These are phyloP conservation scores for Brachionichthys hirsutus DNA, from an alignment of 2,113 vertebrate species.

Conservation along the genomic window DNA sequence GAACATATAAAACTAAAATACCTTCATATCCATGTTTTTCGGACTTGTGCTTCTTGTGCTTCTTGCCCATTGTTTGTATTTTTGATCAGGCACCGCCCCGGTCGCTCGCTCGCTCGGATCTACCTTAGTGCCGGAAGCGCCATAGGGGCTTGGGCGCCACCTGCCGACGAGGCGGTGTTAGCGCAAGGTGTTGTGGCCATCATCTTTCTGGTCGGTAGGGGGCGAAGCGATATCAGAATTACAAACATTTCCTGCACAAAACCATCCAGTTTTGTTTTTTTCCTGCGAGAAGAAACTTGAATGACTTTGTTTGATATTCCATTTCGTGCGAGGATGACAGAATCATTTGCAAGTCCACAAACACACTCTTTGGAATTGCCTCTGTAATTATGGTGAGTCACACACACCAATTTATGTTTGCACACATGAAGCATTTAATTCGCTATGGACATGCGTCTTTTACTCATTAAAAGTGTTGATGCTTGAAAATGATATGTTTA, in stretches of 20 bases:
- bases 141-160: not conserved
- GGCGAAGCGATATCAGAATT: slow-evolving; percentile 21
- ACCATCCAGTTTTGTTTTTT: too few species aligned
- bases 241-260: not conserved
- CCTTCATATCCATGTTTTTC: slow-evolving; percentile 90
- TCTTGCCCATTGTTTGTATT: slow-evolving; percentile 88
- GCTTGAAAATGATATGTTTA: too few species aligned
- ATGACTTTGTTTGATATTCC: too few species aligned
- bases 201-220: slow-evolving; percentile 27
- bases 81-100: not conserved
- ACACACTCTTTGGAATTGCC: too few species aligned
- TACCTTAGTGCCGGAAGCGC: slow-evolving; percentile 25
- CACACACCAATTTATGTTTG: too few species aligned
- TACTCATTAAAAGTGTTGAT: too few species aligned
- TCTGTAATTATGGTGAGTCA: too few species aligned
- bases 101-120: not conserved
- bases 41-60: slow-evolving; percentile 94
- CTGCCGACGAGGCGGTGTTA: slow-evolving; percentile 24
- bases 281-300: too few species aligned
- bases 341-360: too few species aligned
- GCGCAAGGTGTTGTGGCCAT: fast-evolving
- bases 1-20: slow-evolving; percentile 41
- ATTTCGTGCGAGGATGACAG: too few species aligned
- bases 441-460: too few species aligned
- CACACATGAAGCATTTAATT: too few species aligned